Evolutionary conservation across 2,797 vertebrate genomes (phyloP).

Genomic region (Pangasius larnaudii): DNA sequence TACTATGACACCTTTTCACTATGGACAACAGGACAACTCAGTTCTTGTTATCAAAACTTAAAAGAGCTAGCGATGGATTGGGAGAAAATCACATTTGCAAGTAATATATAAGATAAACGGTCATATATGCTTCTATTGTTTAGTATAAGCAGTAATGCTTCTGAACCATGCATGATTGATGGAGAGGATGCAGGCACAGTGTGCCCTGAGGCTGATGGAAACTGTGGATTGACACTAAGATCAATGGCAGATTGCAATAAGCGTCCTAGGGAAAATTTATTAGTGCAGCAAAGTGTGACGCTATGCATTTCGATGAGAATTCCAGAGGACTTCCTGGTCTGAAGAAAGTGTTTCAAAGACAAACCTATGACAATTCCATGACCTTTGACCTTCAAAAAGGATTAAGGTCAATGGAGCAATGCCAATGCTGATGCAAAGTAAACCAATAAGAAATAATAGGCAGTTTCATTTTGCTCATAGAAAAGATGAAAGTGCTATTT

Average conservation of each 20-base stretch:
- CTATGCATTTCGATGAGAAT: slow-evolving; percentile 59
- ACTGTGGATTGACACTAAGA: slow-evolving; percentile 51
- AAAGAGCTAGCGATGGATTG: neutral
- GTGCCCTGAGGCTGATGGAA: slow-evolving; percentile 51
- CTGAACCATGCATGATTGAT: slow-evolving; percentile 43
- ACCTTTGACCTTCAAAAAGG: slow-evolving; percentile 43
- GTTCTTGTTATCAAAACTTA: neutral
- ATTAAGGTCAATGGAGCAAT: slow-evolving; percentile 27
- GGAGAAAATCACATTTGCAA: slow-evolving; percentile 9
- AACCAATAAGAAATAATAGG: slow-evolving; percentile 11
- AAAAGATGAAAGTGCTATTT: slow-evolving; percentile 40
- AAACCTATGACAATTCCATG: slow-evolving; percentile 22
- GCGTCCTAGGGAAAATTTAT: slow-evolving; percentile 51
- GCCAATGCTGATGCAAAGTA: slow-evolving; percentile 19
- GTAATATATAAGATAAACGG: slow-evolving; percentile 34
- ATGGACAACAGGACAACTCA: neutral
- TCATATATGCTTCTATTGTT: slow-evolving; percentile 17
- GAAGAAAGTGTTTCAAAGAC: slow-evolving; percentile 1
- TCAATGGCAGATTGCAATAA: slow-evolving; percentile 49
- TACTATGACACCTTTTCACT: neutral
- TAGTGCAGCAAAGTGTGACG: slow-evolving; percentile 47
- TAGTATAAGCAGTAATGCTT: slow-evolving; percentile 11
- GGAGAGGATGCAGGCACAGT: slow-evolving; percentile 33
- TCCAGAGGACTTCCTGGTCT: slow-evolving; percentile 8
- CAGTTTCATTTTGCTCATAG: slow-evolving; percentile 30